Conservation (phyloP, 2,888 invertebrate species). For the Tenthredo scrophulariae region DNA sequence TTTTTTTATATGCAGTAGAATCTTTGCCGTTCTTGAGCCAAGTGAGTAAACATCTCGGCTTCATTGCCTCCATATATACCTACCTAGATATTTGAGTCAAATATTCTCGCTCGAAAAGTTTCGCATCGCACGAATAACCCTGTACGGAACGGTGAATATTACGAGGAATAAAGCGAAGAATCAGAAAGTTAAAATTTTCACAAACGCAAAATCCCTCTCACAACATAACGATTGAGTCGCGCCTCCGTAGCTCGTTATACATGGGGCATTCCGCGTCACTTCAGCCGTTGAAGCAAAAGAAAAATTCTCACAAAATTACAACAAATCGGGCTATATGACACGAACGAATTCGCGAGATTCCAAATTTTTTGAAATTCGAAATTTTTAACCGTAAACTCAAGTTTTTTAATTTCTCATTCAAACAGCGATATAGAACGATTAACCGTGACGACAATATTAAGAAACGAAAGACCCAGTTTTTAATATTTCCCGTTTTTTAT, state of each 20-base stretch:
- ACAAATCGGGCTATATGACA: too few species aligned
- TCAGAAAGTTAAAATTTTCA: not conserved
- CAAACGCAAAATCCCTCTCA: slow-evolving; percentile 26
- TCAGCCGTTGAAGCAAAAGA: too few species aligned
- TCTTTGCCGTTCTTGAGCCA: slow-evolving; percentile 9
- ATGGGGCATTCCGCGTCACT: too few species aligned
- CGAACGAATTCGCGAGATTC: too few species aligned
- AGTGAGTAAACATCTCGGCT: slow-evolving; percentile 44
- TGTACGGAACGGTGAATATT: slow-evolving; percentile 27
- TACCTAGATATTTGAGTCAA: slow-evolving; percentile 17
- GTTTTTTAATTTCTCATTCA: too few species aligned
- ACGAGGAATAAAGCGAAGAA: slow-evolving; percentile 5
- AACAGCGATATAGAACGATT: too few species aligned
- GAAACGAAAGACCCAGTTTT: too few species aligned
- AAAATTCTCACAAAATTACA: too few species aligned
- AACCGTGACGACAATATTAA: too few species aligned
- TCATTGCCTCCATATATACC: slow-evolving; percentile 17
- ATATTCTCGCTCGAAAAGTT: slow-evolving; percentile 26
- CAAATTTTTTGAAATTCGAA: too few species aligned
- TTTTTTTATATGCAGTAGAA: not conserved
- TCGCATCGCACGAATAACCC: slow-evolving; percentile 29
- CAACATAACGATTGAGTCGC: not conserved
- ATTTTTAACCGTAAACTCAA: too few species aligned
- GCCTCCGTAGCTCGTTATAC: not conserved
- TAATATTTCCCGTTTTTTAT: too few species aligned